A percentile compares a stretch with the other conserved stretches of the same genome.
phyloP scores from a whole-genome alignment of 2,888 invertebrate species.

The Coenonympha arcania region DNA sequence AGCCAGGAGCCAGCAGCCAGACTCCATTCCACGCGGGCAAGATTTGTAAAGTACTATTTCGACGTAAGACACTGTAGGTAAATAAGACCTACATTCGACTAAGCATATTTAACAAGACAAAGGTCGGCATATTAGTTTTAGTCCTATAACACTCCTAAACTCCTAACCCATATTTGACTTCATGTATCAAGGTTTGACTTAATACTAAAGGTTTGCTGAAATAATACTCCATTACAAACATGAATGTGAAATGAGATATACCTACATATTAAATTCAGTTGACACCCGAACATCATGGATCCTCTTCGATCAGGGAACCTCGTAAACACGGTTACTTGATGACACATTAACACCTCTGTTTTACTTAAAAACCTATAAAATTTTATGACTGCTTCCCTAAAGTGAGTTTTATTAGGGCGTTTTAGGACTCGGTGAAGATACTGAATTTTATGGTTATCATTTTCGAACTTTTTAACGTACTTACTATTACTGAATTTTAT shows the following conservation, averaged over 20 bases:
- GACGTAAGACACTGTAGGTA: too few relatives aligned
- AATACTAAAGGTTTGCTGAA: too few relatives aligned
- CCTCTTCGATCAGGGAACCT: slow-evolving; percentile 37
- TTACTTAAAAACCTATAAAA: slow-evolving; percentile 43
- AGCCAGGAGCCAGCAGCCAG: too few relatives aligned
- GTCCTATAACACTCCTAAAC: too few relatives aligned
- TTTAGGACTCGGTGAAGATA: background rate
- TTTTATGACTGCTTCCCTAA: slow-evolving; percentile 24
- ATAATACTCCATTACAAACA: background rate
- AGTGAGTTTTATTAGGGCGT: slow-evolving; percentile 6
- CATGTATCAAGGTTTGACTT: too few relatives aligned
- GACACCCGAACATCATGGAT: background rate
- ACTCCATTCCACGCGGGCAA: too few relatives aligned
- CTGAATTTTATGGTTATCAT: background rate
- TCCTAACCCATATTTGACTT: too few relatives aligned
- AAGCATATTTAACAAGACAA: too few relatives aligned
- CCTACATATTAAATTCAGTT: background rate
- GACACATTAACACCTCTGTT: slow-evolving; percentile 46
- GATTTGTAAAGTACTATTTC: too few relatives aligned
- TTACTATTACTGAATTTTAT: background rate
- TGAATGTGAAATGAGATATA: background rate
- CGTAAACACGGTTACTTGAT: slow-evolving; percentile 43
- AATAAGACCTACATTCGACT: too few relatives aligned
- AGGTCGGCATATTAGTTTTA: too few relatives aligned
- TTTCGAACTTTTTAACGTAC: too few relatives aligned